Evolutionary conservation across 2,888 invertebrate genomes (phyloP), one percentile per base, ranked within the genome.

Genomic region (Epistrophella euchroma): DNA sequence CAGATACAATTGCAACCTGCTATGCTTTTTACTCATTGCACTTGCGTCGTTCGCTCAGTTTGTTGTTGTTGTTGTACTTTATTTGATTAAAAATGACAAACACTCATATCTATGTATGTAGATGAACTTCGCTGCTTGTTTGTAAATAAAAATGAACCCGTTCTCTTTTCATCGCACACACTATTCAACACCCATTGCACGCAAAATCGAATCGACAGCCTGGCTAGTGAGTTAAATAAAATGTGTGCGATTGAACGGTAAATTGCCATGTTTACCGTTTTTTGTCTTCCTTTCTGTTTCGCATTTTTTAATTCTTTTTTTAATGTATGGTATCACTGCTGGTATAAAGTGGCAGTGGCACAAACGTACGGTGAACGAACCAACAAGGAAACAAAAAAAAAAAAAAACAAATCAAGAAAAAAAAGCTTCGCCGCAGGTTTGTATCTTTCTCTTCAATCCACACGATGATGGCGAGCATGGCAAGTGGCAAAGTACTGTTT

Each of bases 261-360:
- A 85, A 80, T 77, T 85, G 85, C 80, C 76, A 76, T 85, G 80
- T 77, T 85, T 81, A 80, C 80, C 73, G 80, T 77, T 85, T 81
- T 73, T 73, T 85, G 84, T 80, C 73, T 81, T 85, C 80, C 19
- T 62, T 81, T 70, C 73, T 68, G 68, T 73, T 72, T 75, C 58
- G 55, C 32, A 43, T 73, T 83, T 58, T 25, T 32, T 56, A 45
- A 10, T 28, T 22, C 13, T 22, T 17, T 25, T 32, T 35, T 17
- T 32, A 15, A 56, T n/a, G n/a, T n/a, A n/a, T 43, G 28, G 45
- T 28, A 28, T 43, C 22, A 6, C n/a, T 40, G 2, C 10, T 25
- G 62, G 62, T 40, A 62, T 43, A 62, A 62, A 40, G 19, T 64
- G 37, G 66, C 56, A 56, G 40, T 56, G 56, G 28, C 55, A 71